Evolutionary conservation across 2,888 invertebrate species (phyloP).

Genomic region (Furcula furcula): DNA sequence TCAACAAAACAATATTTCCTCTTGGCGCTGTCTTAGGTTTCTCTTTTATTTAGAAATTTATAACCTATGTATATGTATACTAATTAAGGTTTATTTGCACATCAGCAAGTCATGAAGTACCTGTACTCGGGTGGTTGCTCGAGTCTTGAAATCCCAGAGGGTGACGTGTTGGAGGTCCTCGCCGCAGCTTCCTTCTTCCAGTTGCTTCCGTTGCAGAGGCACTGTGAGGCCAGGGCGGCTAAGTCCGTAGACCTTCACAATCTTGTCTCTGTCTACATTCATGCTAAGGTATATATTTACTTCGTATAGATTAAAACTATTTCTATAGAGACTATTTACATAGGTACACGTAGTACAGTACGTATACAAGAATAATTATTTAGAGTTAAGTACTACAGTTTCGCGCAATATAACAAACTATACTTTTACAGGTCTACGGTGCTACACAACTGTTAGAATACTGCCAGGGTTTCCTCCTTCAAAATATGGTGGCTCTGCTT

Average conservation of each 20-base stretch:
- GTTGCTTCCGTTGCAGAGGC: slow-evolving; percentile 90
- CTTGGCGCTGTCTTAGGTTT: no score
- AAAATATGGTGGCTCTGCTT: slow-evolving; percentile 96
- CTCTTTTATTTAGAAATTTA: no score
- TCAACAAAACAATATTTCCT: no score
- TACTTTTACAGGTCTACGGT: slow-evolving; percentile 89
- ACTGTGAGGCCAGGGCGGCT: slow-evolving; percentile 93
- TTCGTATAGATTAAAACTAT: no score
- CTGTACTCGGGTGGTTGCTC: slow-evolving; percentile 94
- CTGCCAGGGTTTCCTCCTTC: slow-evolving; percentile 94
- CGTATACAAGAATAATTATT: no score
- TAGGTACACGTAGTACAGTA: no score
- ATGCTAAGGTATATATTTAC: slow-evolving; percentile 87
- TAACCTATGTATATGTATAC: no score
- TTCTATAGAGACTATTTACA: no score
- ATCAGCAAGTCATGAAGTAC: slow-evolving; percentile 94
- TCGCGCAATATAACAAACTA: no score
- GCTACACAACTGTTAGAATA: slow-evolving; percentile 93
- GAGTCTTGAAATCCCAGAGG: slow-evolving; percentile 88
- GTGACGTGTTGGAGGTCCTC: slow-evolving; percentile 93
- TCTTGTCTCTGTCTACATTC: slow-evolving; percentile 95
- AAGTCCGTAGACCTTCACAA: slow-evolving; percentile 92
- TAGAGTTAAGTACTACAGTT: no score
- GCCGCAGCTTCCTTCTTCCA: slow-evolving; percentile 97
- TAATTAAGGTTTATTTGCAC: neutral